Evolutionary conservation across 1,140 invertebrate species (phyloP), one percentile per base, ranked within the genome.

Genomic region (Macrosteles quadrilineatus): DNA sequence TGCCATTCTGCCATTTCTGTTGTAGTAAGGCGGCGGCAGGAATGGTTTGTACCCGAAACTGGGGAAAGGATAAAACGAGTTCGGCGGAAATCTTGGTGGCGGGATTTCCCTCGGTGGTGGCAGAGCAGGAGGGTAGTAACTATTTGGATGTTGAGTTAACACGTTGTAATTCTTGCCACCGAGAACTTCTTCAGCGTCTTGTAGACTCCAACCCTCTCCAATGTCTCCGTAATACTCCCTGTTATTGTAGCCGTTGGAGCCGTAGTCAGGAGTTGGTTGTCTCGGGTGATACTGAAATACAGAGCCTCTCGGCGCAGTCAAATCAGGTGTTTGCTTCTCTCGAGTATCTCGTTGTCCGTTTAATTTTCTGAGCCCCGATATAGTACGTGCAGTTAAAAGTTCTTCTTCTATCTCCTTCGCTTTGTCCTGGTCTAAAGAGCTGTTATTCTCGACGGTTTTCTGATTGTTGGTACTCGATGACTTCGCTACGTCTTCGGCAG

Each of bases 111-210:
- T 25, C 6, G 55, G 55, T 4, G 23, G 23, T 6, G 55, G 55
- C 12, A 59, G 12, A 12, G 55, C 21, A 30, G 25, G 23, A 23
- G 27, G 25, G 25, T 25, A 27, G 25, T 6, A 36, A 36, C 32
- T 25, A n/a, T 59, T 59, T 50, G 47, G 47, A n/a, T 21, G 4
- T 17, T 50, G 47, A 50, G n/a, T 21, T 6, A 59, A 25, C 12
- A 59, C 12, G 25, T 59, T 59, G 55, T 59, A 59, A 30, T 59
- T 59, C 27, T 25, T 59, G 25, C 55, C 55, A 9, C 6, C 11
- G 2, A 59, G n/a, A 2, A 59, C 27, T 27, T 59, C 55, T 59
- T 59, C 55, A 9, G 55, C 55, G 25, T 59, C 55, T 29, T 59
- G 23, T 6, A 59, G 25, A 29, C 27, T 29, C 55, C 55, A 59